phyloP scores from a whole-genome alignment of 2,888 invertebrate species.

The Drosophila cognata region DNA sequence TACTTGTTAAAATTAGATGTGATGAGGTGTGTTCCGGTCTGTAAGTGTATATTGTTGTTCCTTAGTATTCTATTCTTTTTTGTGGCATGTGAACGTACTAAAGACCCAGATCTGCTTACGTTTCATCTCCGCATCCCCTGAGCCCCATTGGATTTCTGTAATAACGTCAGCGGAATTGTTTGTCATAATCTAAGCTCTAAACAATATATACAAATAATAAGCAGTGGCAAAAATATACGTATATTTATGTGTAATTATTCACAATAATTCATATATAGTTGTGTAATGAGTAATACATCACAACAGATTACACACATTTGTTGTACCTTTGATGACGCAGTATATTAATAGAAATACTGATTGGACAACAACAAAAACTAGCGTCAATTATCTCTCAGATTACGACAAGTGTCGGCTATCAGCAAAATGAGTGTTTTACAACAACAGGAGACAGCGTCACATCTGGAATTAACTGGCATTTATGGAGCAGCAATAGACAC shows the following conservation, averaged over 20 bases:
- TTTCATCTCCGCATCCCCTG: not conserved
- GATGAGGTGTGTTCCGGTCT: not conserved
- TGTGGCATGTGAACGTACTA: not conserved
- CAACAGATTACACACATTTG: not conserved
- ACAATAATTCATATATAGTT: not conserved
- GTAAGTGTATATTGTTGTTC: not conserved
- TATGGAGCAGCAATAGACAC: constrained; percentile 6
- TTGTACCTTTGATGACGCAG: constrained; percentile 21
- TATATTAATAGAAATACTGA: constrained; percentile 27
- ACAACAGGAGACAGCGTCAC: not conserved
- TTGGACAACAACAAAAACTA: constrained; percentile 40
- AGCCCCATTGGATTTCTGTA: not conserved
- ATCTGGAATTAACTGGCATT: constrained; percentile 25
- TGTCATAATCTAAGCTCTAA: not conserved
- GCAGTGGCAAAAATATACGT: not conserved
- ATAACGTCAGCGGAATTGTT: not conserved
- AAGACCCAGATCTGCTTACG: not conserved
- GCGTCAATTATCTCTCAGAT: constrained; percentile 41
- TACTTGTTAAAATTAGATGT: not conserved
- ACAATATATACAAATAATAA: not conserved
- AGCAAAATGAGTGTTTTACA: constrained; percentile 23
- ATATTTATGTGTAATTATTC: no score
- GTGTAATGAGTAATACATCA: not conserved
- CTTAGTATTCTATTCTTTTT: not conserved
- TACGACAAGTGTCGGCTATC: constrained; percentile 34